Conservation (phyloP, 2,113 vertebrate genomes). For the Macroglossus sobrinus region DNA sequence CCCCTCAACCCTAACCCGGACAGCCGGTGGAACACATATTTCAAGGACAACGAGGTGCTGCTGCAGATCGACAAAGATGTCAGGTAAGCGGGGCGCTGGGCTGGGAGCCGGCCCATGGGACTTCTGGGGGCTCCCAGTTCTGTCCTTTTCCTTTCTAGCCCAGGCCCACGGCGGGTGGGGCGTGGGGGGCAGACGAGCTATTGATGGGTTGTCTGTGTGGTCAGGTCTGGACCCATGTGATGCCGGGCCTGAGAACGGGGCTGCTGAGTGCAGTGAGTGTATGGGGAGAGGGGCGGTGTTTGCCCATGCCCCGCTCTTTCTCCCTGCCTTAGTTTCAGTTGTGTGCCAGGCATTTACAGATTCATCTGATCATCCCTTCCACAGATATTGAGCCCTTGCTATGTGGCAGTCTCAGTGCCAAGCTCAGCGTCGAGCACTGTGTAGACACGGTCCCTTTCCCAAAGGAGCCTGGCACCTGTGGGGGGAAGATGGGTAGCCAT, state of each 20-base stretch:
- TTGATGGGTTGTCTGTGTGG: too few species aligned
- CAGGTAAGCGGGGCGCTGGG: slow-evolving; percentile 80
- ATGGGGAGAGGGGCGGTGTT: background rate
- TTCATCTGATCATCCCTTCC: background rate
- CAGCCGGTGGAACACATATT: slow-evolving; percentile 98
- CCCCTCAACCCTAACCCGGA: slow-evolving; percentile 97
- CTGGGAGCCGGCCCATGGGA: fast-evolving
- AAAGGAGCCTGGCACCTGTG: background rate
- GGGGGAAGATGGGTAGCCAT: background rate
- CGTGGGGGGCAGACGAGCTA: background rate
- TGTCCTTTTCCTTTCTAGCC: background rate
- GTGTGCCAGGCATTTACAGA: too few species aligned
- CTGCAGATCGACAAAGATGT: slow-evolving; percentile 99
- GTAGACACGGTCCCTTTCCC: background rate
- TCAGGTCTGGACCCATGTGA: background rate
- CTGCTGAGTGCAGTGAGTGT: fast-evolving
- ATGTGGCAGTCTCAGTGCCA: background rate
- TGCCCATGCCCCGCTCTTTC: background rate
- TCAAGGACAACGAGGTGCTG: slow-evolving; percentile 97
- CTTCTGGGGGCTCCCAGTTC: background rate
- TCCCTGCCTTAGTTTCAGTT: background rate
- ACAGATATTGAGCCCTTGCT: background rate
- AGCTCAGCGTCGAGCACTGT: background rate
- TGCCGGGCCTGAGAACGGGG: background rate
- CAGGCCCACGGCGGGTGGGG: background rate